Percentiles rank a stretch among this genome's conserved stretches.
Conservation (phyloP, 1,140 invertebrate genomes). For the Tetramorium alpestre region DNA sequence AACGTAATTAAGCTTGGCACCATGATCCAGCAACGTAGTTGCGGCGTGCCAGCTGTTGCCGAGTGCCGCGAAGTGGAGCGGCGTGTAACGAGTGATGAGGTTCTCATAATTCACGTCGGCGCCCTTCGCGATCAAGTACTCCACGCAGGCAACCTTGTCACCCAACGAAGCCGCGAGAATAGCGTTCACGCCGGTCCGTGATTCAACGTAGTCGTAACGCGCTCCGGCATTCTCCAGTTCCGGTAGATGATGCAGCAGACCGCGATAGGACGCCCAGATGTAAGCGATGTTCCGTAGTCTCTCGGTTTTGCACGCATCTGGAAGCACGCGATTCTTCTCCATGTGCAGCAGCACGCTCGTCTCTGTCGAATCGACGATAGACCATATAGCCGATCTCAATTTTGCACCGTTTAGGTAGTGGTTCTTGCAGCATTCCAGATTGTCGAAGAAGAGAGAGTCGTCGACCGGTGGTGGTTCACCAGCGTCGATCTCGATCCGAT, state of each 20-base stretch:
- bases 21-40: conserved; percentile 85
- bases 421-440: conserved; percentile 78
- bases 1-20: conserved; percentile 80
- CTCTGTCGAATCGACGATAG: conserved; percentile 79
- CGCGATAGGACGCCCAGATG: conserved; percentile 82
- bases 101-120: conserved; percentile 79
- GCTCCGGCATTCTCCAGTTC: conserved; percentile 78
- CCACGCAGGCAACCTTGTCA: conserved; percentile 78
- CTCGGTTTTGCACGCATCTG: conserved; percentile 32
- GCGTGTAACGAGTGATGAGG: conserved; percentile 85
- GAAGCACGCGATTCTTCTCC: conserved; percentile 78
- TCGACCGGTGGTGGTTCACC: conserved; percentile 81
- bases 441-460: conserved; percentile 83
- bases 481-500: conserved; percentile 81
- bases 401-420: conserved; percentile 82
- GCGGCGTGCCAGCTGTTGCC: conserved; percentile 86
- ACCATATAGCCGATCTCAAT: conserved; percentile 83
- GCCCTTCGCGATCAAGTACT: conserved; percentile 80
- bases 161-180: conserved; percentile 79
- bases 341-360: conserved; percentile 82
- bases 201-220: conserved; percentile 77
- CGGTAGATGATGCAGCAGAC: conserved; percentile 75
- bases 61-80: conserved; percentile 87
- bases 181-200: conserved; percentile 79
- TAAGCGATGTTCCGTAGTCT: conserved; percentile 79